Conservation (phyloP, 1,140 invertebrate genomes). For the Mya arenaria region DNA sequence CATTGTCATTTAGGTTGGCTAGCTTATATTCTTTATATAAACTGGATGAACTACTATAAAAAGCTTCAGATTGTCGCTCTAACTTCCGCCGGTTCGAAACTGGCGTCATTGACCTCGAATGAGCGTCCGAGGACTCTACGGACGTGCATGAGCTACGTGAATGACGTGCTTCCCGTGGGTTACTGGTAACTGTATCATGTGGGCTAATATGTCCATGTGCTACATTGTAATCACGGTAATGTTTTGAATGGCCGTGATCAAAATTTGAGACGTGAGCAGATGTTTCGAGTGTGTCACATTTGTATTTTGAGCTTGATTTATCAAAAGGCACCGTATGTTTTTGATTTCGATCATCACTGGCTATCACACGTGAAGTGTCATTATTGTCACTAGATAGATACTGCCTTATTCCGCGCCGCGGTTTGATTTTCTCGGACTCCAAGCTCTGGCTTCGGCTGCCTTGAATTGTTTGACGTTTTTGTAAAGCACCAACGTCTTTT, state of each 20-base stretch:
- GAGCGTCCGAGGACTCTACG: not conserved
- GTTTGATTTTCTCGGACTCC: not conserved
- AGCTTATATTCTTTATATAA: constrained; percentile 24
- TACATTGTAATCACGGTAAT: no score
- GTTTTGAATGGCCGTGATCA: no score
- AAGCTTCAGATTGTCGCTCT: constrained; percentile 13
- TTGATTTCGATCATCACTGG: not conserved
- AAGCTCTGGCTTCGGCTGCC: not conserved
- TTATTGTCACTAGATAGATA: no score
- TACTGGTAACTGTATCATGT: no score
- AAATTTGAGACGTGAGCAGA: no score
- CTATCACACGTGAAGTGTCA: no score
- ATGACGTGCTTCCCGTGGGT: not conserved
- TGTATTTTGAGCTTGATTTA: not conserved
- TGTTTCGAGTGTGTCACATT: not conserved
- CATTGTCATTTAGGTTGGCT: no score
- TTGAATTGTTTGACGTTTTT: not conserved
- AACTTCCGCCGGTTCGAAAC: not conserved
- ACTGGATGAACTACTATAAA: constrained; percentile 47
- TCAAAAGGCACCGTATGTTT: not conserved
- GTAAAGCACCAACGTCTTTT: no score
- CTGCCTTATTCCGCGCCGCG: not conserved
- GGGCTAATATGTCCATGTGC: no score
- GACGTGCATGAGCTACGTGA: not conserved
- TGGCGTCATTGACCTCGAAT: no score